phyloP scores from a whole-genome alignment of 2,888 invertebrate species.

The Lochmaea capreae region DNA sequence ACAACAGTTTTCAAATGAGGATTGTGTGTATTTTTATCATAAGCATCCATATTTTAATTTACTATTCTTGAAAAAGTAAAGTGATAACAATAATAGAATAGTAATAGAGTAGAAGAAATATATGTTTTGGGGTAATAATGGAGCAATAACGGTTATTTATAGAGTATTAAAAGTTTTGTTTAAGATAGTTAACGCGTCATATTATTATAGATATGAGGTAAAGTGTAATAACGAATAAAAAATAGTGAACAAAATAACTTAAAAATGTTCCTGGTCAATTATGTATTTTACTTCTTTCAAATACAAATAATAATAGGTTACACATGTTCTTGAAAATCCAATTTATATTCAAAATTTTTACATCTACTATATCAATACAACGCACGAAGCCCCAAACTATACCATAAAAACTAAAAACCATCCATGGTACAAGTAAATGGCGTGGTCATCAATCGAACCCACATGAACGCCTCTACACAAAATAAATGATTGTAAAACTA shows the following conservation, averaged over 20 bases:
- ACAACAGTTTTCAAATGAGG: background rate
- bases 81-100: background rate
- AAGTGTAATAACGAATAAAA: no score
- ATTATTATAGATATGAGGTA: no score
- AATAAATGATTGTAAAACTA: slow-evolving; percentile 33
- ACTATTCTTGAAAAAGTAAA: background rate
- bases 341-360: slow-evolving; percentile 22
- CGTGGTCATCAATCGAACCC: slow-evolving; percentile 36
- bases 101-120: no score
- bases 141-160: no score
- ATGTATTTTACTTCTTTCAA: background rate
- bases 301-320: slow-evolving; percentile 5
- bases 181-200: no score
- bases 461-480: slow-evolving; percentile 33
- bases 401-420: slow-evolving; percentile 23
- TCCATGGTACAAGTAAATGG: slow-evolving; percentile 30
- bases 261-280: background rate
- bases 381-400: slow-evolving; percentile 9
- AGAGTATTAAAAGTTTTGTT: no score
- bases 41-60: background rate
- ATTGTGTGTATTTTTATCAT: background rate
- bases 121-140: no score
- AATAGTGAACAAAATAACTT: background rate
- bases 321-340: background rate
- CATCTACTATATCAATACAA: slow-evolving; percentile 18